Conservation (phyloP, 37 sponge, comb jelly and placozoan species). For the Crambe crambe region DNA sequence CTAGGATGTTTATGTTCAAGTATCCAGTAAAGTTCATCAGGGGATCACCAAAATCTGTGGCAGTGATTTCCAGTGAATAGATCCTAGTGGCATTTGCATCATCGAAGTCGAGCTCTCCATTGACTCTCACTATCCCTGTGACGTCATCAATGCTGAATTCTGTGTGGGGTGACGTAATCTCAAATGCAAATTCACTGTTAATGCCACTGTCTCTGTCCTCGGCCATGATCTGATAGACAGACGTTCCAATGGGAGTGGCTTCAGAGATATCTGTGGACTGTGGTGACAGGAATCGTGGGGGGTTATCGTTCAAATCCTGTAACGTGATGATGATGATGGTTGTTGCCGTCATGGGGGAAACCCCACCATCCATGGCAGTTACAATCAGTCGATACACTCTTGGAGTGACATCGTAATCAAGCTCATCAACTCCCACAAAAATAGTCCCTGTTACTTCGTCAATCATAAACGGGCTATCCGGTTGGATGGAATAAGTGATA, state of each 20-base stretch:
- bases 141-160: slow-evolving; percentile 21
- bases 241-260: background rate
- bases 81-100: background rate
- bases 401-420: slow-evolving; percentile 24
- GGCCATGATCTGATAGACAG: slow-evolving; percentile 22
- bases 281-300: slow-evolving; percentile 37
- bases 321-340: slow-evolving; percentile 29
- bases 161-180: background rate
- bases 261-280: background rate
- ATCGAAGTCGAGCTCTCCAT: slow-evolving; percentile 26
- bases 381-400: slow-evolving; percentile 9
- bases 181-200: slow-evolving; percentile 18
- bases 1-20: slow-evolving; percentile 34
- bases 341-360: background rate
- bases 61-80: slow-evolving; percentile 17
- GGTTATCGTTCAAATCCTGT: slow-evolving; percentile 75
- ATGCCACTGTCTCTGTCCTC: slow-evolving; percentile 64
- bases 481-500: slow-evolving; percentile 5
- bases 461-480: slow-evolving; percentile 27
- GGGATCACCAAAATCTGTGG: slow-evolving; percentile 26
- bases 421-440: background rate
- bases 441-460: slow-evolving; percentile 35
- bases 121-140: slow-evolving; percentile 31
- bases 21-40: slow-evolving; percentile 16
- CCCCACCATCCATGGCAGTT: slow-evolving; percentile 17